Evolutionary conservation across 2,797 vertebrate genomes (phyloP), one percentile per base, ranked within the genome.

Genomic region (Hypotaenidia philippensis): DNA sequence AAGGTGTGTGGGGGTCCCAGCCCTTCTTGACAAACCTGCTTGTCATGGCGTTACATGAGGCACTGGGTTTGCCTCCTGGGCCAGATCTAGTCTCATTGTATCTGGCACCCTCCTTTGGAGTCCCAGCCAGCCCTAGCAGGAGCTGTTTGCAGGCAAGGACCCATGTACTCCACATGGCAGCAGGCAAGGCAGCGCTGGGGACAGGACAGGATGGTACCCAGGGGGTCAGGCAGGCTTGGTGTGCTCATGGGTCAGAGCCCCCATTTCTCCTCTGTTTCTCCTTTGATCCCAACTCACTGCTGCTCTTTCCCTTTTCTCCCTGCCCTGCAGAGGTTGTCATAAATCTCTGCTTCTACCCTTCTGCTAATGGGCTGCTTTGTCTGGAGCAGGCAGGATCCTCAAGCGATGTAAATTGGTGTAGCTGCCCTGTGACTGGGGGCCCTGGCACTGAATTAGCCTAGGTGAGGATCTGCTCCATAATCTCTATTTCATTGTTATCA

Each of bases 401-500:
- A 1, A 36, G 31, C 1, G 31, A 19, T 85, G 71, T 57, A 64
- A 91, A 89, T 25, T 4, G 2, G 8, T 64, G 71, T 27, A 59
- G 38, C 61, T 71, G 44, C 25, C 10, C 40, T 34, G 52, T 36
- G 74, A 63, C 26, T 6, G 3, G 18, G 17, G 17, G 29, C 5
- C 50, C 64, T 77, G 50, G 31, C 55, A 55, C 29, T 49, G 64
- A 80, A 68, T 85, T 75, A 83, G 25, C 64, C 32, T n/a, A 71
- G 74, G 86, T 89, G 60, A 93, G 55, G 41, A 78, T 85, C 45
- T 47, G 69, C 40, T 75, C 72, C 32, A 44, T 41, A 85, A 70
- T 69, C 44, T 81, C 66, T 85, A 19, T 87, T 95, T 89, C 69
- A 11, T 34, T 86, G 72, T 92, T 96, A 92, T 96, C 88, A 57